A percentile compares a stretch with the other conserved stretches of the same genome.
Evolutionary conservation across 2,888 invertebrate species (phyloP).

Genomic region (Epinotia demarniana): DNA sequence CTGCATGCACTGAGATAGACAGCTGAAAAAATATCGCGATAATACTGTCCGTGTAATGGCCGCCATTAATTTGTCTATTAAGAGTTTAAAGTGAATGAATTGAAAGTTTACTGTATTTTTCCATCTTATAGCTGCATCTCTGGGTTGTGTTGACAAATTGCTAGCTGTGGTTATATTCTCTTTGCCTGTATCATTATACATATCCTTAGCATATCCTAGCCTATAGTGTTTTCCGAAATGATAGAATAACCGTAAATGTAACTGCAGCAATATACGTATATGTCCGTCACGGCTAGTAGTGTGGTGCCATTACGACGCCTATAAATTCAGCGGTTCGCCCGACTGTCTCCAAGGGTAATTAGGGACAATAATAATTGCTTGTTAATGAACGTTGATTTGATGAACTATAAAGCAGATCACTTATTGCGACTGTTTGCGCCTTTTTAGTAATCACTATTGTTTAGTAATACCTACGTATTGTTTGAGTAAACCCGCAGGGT

Average conservation of each 20-base stretch:
- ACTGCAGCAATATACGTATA: slow-evolving; percentile 37
- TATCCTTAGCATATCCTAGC: too few relatives aligned
- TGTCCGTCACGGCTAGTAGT: slow-evolving; percentile 43
- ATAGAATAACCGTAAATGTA: slow-evolving; percentile 24
- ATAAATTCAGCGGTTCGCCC: slow-evolving; percentile 52
- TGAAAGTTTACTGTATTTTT: too few relatives aligned
- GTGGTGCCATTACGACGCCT: slow-evolving; percentile 49
- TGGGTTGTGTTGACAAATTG: too few relatives aligned
- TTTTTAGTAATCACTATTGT: background rate
- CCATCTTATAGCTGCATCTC: too few relatives aligned
- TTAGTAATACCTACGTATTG: background rate
- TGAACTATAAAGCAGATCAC: slow-evolving; percentile 21
- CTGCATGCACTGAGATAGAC: too few relatives aligned
- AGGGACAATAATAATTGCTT: slow-evolving; percentile 49
- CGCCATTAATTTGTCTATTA: too few relatives aligned
- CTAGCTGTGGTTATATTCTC: too few relatives aligned
- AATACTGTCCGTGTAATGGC: too few relatives aligned
- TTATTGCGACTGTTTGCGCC: slow-evolving; percentile 14
- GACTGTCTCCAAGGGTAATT: slow-evolving; percentile 54
- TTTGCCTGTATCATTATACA: too few relatives aligned
- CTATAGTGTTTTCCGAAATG: slow-evolving; percentile 1
- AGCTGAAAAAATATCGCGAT: too few relatives aligned
- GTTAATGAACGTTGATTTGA: slow-evolving; percentile 49
- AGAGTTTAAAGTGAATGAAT: too few relatives aligned
- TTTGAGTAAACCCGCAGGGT: slow-evolving; percentile 16